phyloP scores from a whole-genome alignment of 2,797 vertebrate genomes.

The Orientallactaga sibirica region DNA sequence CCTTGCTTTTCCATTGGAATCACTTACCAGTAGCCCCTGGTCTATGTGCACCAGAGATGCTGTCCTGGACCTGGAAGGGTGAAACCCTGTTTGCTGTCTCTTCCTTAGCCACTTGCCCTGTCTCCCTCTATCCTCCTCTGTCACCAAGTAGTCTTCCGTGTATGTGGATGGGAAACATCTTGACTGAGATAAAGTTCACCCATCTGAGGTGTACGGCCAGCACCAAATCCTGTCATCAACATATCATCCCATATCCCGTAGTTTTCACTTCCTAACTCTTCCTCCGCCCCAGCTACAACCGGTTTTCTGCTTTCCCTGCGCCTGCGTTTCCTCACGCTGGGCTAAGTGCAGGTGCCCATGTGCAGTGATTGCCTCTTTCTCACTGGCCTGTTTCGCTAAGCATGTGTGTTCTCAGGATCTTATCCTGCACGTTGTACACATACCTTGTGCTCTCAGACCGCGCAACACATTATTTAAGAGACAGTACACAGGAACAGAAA shows the following conservation, averaged over 20 bases:
- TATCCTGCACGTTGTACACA: not conserved
- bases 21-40: not conserved
- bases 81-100: not conserved
- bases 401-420: not conserved
- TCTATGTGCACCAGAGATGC: not conserved
- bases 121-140: not conserved
- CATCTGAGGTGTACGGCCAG: not conserved
- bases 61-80: not conserved
- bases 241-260: not conserved
- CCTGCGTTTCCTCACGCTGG: not conserved
- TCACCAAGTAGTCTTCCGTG: not conserved
- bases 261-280: not conserved
- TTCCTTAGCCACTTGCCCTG: not conserved
- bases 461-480: not conserved
- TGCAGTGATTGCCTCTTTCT: not conserved
- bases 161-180: not conserved
- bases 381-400: not conserved
- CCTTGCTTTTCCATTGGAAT: not conserved
- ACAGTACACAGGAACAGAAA: not conserved
- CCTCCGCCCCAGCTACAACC: not conserved
- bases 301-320: not conserved
- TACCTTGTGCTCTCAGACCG: not conserved
- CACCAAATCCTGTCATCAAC: not conserved
- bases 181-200: conserved; percentile 19
- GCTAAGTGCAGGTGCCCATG: not conserved